phyloP scores from a whole-genome alignment of 2,888 invertebrate species.

The Oasisia sp. region DNA sequence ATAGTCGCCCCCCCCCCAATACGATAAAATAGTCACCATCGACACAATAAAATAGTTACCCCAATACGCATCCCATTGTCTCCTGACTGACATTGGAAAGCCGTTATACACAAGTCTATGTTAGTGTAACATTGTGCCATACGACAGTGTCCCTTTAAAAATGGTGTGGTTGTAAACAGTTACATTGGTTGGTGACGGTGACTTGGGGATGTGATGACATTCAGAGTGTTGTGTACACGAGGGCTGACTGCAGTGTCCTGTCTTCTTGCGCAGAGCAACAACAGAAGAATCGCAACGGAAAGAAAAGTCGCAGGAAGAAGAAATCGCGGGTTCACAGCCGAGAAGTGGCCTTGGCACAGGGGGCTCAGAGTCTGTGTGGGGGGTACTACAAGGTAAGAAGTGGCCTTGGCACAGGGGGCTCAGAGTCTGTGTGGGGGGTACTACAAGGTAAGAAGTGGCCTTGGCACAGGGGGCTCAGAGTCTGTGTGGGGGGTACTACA shows the following conservation, averaged over 20 bases:
- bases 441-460: slow-evolving; percentile 88
- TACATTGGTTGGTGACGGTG: not conserved
- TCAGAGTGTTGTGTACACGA: not conserved
- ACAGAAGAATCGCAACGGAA: slow-evolving; percentile 53
- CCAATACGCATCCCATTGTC: too few relatives aligned
- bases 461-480: slow-evolving; percentile 74
- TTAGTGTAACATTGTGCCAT: too few relatives aligned
- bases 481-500: not conserved
- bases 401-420: slow-evolving; percentile 86
- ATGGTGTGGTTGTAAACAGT: not conserved
- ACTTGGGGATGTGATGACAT: too few relatives aligned
- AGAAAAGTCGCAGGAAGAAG: slow-evolving; percentile 68
- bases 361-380: slow-evolving; percentile 92
- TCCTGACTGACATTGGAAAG: too few relatives aligned
- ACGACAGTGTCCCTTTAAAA: not conserved
- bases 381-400: slow-evolving; percentile 92
- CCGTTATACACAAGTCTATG: too few relatives aligned
- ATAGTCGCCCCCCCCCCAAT: too few relatives aligned
- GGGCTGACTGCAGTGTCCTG: not conserved
- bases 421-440: slow-evolving; percentile 95
- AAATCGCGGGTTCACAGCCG: slow-evolving; percentile 78
- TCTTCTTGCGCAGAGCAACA: slow-evolving; percentile 46
- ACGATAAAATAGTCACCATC: too few relatives aligned
- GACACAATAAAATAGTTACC: too few relatives aligned
- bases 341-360: slow-evolving; percentile 88